These are phyloP conservation scores for Lamproptera curius DNA, from an alignment of 2,888 invertebrate species.

Conservation along the genomic window DNA sequence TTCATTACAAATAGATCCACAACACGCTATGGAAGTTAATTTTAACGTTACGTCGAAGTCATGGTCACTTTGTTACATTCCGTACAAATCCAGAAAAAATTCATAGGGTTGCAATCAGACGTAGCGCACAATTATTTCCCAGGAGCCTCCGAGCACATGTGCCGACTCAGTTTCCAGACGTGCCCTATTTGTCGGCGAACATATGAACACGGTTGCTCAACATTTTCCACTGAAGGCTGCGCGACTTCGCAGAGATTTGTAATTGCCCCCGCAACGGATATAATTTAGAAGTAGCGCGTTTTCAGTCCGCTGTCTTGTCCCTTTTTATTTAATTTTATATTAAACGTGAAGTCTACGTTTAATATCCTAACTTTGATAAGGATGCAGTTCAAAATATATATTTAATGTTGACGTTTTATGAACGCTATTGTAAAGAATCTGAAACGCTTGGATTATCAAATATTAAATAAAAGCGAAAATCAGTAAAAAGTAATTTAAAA, in stretches of 20 bases:
- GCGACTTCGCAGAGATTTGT: slow-evolving; percentile 22
- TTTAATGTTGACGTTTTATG: no score
- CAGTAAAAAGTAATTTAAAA: no score
- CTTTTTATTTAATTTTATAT: slow-evolving; percentile 3
- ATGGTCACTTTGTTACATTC: slow-evolving; percentile 22
- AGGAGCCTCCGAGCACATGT: slow-evolving; percentile 62
- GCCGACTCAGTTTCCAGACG: slow-evolving; percentile 60
- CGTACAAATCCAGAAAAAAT: slow-evolving; percentile 28
- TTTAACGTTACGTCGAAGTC: background rate
- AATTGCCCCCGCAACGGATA: slow-evolving; percentile 20
- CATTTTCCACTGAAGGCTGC: slow-evolving; percentile 27
- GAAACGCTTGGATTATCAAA: no score
- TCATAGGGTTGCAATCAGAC: slow-evolving; percentile 52
- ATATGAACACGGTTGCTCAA: slow-evolving; percentile 31
- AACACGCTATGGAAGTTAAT: no score
- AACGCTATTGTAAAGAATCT: no score
- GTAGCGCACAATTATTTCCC: slow-evolving; percentile 67
- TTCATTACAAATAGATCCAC: no score
- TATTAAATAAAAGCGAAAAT: no score
- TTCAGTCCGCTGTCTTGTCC: no score
- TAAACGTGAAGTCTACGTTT: no score
- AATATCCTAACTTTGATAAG: no score
- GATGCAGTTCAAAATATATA: no score
- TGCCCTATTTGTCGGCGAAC: slow-evolving; percentile 62
- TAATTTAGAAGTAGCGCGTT: slow-evolving; percentile 15